A percentile compares a stretch with the other conserved stretches of the same genome.
Conservation (phyloP, 2,888 invertebrate species). For the Mythimna vitellina region DNA sequence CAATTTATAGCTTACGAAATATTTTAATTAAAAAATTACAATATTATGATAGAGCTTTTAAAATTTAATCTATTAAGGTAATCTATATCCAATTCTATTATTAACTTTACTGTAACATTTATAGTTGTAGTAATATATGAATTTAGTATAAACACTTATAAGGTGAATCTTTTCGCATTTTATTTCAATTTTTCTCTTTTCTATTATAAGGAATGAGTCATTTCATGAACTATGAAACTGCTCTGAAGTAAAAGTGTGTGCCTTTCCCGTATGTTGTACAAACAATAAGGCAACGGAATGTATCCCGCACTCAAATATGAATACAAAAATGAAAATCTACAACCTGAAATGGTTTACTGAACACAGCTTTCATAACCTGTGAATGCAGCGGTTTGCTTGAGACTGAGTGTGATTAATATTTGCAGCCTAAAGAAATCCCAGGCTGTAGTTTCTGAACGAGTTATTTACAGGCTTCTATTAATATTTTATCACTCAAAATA, state of each 20-base stretch:
- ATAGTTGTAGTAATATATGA: conserved; percentile 47
- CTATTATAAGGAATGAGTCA: conserved; percentile 51
- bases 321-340: conserved; percentile 39
- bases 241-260: conserved; percentile 64
- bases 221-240: conserved; percentile 61
- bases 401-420: conserved; percentile 48
- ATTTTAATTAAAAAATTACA: conserved; percentile 26
- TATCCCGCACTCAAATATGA: conserved; percentile 55
- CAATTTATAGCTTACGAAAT: conserved; percentile 18
- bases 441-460: conserved; percentile 5
- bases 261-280: conserved; percentile 62
- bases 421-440: conserved; percentile 27
- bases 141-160: conserved; percentile 56
- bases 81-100: conserved; percentile 36
- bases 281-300: conserved; percentile 59
- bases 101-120: conserved; percentile 62
- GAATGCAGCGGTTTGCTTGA: conserved; percentile 37
- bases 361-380: conserved; percentile 36
- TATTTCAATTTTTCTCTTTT: conserved; percentile 46
- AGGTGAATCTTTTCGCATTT: conserved; percentile 56
- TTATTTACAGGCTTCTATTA: conserved; percentile 7
- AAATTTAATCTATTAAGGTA: conserved; percentile 35
- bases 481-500: conserved; percentile 11
- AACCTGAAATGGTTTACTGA: conserved; percentile 23
- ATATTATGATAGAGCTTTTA: conserved; percentile 40